These are phyloP conservation scores for Oriolus oriolus DNA, from an alignment of 2,113 vertebrate genomes.

Conservation along the genomic window DNA sequence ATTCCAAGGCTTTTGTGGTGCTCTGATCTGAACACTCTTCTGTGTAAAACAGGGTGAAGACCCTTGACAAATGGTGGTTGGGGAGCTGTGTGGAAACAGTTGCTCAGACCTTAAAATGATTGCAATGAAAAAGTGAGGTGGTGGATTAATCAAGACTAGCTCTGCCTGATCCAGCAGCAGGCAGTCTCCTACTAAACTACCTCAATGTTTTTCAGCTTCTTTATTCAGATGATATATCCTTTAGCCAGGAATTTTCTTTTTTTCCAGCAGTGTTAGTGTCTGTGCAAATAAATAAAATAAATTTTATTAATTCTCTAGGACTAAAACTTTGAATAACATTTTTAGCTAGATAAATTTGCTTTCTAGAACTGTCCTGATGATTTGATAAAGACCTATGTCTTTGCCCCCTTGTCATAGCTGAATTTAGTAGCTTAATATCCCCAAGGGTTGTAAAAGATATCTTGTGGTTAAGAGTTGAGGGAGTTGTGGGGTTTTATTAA, in stretches of 20 bases:
- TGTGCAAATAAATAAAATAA: conserved; percentile 49
- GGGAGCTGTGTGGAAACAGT: not conserved
- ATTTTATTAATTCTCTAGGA: conserved; percentile 11
- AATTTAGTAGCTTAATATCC: not conserved
- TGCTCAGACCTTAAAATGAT: not conserved
- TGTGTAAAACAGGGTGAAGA: not conserved
- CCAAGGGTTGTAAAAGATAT: not conserved
- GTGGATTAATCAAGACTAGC: not conserved
- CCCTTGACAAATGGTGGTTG: not conserved
- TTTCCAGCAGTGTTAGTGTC: not conserved
- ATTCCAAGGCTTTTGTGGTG: accelerated
- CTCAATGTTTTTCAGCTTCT: not conserved
- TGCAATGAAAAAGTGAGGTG: not conserved
- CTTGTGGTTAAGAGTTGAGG: not conserved
- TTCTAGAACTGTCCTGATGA: not conserved
- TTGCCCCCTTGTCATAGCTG: not conserved
- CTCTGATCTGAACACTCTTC: not conserved
- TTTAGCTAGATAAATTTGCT: not conserved
- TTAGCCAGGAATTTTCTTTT: not conserved
- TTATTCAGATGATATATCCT: not conserved
- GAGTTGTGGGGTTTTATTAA: not conserved
- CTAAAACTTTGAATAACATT: not conserved
- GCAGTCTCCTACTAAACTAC: not conserved
- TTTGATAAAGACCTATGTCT: not conserved
- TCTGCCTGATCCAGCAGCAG: not conserved